A percentile compares a stretch with the other conserved stretches of the same genome.
phyloP scores from a whole-genome alignment of 1,140 invertebrate species.

The Drosophila prosaltans region DNA sequence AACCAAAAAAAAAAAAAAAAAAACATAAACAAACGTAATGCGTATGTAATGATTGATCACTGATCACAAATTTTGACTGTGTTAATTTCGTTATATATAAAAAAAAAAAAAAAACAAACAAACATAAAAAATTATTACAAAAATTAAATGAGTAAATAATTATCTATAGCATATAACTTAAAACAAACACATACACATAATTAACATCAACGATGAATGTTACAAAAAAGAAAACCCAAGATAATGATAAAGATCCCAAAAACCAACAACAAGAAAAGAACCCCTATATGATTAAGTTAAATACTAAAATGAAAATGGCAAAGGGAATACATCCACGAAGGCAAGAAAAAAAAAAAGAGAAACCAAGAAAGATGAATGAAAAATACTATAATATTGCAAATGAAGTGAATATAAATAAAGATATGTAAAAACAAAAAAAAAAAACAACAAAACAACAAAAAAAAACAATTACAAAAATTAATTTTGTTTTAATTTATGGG shows the following conservation, averaged over 20 bases:
- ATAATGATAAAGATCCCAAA: constrained; percentile 40
- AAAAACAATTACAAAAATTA: constrained; percentile 3
- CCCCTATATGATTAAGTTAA: constrained; percentile 72
- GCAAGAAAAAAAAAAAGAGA: constrained; percentile 34
- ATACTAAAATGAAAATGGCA: constrained; percentile 69
- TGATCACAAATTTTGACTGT: constrained; percentile 83
- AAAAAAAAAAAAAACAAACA: constrained; percentile 51
- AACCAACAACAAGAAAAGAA: constrained; percentile 54
- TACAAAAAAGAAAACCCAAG: constrained; percentile 64
- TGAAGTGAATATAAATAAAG: constrained; percentile 80
- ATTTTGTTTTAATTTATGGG: constrained; percentile 9
- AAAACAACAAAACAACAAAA: constrained; percentile 16
- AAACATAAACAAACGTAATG: constrained; percentile 67
- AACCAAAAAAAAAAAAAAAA: constrained; percentile 56
- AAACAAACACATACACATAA: constrained; percentile 63
- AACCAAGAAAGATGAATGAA: constrained; percentile 59
- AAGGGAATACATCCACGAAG: constrained; percentile 52
- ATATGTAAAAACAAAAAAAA: constrained; percentile 71
- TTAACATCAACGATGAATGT: constrained; percentile 70
- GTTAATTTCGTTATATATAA: constrained; percentile 82
- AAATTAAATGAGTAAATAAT: constrained; percentile 66
- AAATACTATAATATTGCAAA: constrained; percentile 81
- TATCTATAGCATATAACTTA: constrained; percentile 72
- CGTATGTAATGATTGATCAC: constrained; percentile 81
- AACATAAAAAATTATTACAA: constrained; percentile 19